These are phyloP conservation scores for Hipparchia semele DNA, from an alignment of 2,888 invertebrate species.

Conservation along the genomic window DNA sequence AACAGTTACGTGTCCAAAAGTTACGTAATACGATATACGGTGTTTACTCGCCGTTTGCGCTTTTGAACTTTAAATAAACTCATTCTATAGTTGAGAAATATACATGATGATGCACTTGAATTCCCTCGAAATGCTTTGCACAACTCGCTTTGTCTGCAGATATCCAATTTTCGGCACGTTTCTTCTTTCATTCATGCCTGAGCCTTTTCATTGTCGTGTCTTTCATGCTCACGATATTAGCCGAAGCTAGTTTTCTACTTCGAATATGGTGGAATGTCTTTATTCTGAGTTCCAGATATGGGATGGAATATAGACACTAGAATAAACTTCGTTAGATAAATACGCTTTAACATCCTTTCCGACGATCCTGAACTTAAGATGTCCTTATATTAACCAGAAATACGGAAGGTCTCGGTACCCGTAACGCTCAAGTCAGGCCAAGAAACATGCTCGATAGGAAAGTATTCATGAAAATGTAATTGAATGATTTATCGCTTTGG, in stretches of 20 bases:
- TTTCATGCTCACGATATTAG: neutral
- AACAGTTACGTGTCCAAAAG: slow-evolving; percentile 30
- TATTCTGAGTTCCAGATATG: too few species aligned
- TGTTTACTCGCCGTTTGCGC: slow-evolving; percentile 10
- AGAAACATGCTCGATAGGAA: slow-evolving; percentile 27
- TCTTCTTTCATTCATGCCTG: neutral
- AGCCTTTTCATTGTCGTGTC: slow-evolving; percentile 2
- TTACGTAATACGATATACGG: slow-evolving; percentile 20
- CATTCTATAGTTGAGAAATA: slow-evolving; percentile 9
- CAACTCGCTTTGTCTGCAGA: neutral
- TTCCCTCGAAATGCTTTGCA: neutral
- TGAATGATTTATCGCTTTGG: slow-evolving; percentile 79
- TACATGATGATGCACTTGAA: neutral
- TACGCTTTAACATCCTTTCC: too few species aligned
- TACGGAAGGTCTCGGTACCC: neutral
- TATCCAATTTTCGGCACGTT: neutral
- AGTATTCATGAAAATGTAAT: slow-evolving; percentile 76
- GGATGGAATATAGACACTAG: too few species aligned
- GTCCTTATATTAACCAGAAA: neutral
- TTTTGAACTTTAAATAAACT: slow-evolving; percentile 18
- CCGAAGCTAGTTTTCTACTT: neutral
- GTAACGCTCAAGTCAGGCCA: neutral
- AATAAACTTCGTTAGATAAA: too few species aligned
- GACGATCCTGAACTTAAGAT: too few species aligned
- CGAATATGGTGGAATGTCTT: neutral